A percentile compares a stretch with the other conserved stretches of the same genome.
phyloP scores from a whole-genome alignment of 2,888 invertebrate species.

The Drosophila demipolita region DNA sequence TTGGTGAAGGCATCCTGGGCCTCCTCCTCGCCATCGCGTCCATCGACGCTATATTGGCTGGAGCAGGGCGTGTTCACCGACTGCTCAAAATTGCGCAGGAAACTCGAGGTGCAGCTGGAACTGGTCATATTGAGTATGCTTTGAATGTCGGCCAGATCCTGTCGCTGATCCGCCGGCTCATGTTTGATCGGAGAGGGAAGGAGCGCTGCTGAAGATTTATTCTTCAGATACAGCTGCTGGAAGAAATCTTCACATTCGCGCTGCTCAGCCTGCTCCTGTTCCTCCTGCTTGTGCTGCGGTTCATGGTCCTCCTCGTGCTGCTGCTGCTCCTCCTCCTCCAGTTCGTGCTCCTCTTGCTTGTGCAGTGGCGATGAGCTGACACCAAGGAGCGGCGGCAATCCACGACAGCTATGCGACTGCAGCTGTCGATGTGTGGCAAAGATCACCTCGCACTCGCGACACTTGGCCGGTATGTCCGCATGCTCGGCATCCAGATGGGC shows the following conservation, averaged over 20 bases:
- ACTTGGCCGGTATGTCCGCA: conserved; percentile 89
- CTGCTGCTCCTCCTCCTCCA: conserved; percentile 17
- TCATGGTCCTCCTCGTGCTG: conserved; percentile 30
- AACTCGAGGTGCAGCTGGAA: conserved; percentile 86
- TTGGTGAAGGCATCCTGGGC: conserved; percentile 93
- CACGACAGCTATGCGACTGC: conserved; percentile 86
- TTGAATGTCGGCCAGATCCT: conserved; percentile 94
- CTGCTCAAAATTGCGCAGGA: conserved; percentile 87
- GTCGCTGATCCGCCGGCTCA: conserved; percentile 86
- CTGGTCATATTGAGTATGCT: conserved; percentile 93
- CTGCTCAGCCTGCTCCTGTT: conserved; percentile 6
- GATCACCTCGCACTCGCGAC: conserved; percentile 90
- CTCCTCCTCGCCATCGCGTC: conserved; percentile 88
- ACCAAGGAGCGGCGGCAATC: conserved; percentile 54
- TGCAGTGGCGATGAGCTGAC: conserved; percentile 63
- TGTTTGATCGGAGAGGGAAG: conserved; percentile 81
- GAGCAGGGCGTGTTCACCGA: conserved; percentile 85
- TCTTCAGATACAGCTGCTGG: conserved; percentile 91
- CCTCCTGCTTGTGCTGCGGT: conserved; percentile 15
- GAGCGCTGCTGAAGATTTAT: conserved; percentile 87
- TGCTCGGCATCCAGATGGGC: conserved; percentile 89
- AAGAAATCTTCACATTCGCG: conserved; percentile 90
- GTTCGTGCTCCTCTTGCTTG: conserved; percentile 40
- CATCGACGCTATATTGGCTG: conserved; percentile 84
- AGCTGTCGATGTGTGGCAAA: conserved; percentile 91